Evolutionary conservation across 2,888 invertebrate species (phyloP).

Genomic region (Stictocephala bisonia): DNA sequence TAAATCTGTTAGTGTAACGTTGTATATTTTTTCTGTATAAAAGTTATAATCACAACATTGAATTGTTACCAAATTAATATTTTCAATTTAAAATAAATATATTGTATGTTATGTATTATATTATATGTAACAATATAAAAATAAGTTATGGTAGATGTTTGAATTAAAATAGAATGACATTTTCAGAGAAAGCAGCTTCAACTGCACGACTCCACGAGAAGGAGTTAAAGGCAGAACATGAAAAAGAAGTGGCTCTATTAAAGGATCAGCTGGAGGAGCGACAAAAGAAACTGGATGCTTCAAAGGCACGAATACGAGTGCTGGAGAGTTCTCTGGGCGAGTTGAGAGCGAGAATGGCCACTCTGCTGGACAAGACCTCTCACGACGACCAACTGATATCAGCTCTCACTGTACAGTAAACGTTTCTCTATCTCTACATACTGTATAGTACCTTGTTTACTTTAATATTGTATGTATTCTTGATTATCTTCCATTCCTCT

Average conservation of each 20-base stretch:
- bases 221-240: slow-evolving; percentile 67
- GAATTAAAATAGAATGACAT: no score
- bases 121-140: no score
- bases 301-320: slow-evolving; percentile 75
- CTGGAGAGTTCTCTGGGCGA: slow-evolving; percentile 73
- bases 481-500: no score
- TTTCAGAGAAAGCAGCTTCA: slow-evolving; percentile 9
- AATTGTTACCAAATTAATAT: no score
- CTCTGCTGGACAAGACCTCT: slow-evolving; percentile 72
- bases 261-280: slow-evolving; percentile 70
- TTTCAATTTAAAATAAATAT: no score
- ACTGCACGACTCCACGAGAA: slow-evolving; percentile 52
- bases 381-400: slow-evolving; percentile 74
- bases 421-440: neutral
- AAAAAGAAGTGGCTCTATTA: slow-evolving; percentile 70
- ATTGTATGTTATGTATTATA: no score
- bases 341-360: slow-evolving; percentile 71
- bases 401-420: slow-evolving; percentile 67
- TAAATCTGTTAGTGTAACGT: no score
- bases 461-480: no score
- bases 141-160: neutral
- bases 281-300: slow-evolving; percentile 73
- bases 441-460: no score
- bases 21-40: no score
- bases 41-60: no score